Evolutionary conservation across 1,140 invertebrate species (phyloP).

Genomic region (Drosophila tropicalis): DNA sequence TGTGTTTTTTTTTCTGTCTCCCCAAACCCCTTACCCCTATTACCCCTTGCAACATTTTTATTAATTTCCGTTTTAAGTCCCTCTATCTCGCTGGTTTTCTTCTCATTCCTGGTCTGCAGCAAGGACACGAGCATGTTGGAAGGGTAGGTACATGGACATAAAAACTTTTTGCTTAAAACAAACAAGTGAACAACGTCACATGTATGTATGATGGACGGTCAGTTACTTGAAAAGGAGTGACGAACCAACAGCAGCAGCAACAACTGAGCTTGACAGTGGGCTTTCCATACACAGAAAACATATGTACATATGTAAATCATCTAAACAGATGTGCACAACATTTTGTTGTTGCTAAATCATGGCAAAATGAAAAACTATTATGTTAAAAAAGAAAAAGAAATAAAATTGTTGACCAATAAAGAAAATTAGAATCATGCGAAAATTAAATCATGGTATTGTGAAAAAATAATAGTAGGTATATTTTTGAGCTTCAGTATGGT

Average conservation of each 20-base stretch:
- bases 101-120: not conserved
- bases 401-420: not conserved
- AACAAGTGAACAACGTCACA: constrained; percentile 10
- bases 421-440: not conserved
- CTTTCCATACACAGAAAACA: not conserved
- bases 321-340: constrained; percentile 18
- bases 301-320: constrained; percentile 11
- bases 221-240: constrained; percentile 9
- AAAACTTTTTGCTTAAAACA: constrained; percentile 21
- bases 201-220: constrained; percentile 16
- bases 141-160: not conserved
- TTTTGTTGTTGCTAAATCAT: constrained; percentile 14
- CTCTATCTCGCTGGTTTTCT: not conserved
- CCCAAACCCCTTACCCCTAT: too few species aligned
- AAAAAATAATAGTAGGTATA: not conserved
- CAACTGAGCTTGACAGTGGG: constrained; percentile 5
- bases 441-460: not conserved
- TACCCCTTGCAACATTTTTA: constrained; percentile 15
- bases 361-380: constrained; percentile 12
- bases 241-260: not conserved
- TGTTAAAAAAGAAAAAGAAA: not conserved
- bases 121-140: not conserved
- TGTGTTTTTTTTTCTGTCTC: not conserved
- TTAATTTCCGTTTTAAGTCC: constrained; percentile 22
- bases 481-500: too few species aligned